These are phyloP conservation scores for Acromyrmex charruanus DNA, from an alignment of 1,140 invertebrate species.

Conservation along the genomic window DNA sequence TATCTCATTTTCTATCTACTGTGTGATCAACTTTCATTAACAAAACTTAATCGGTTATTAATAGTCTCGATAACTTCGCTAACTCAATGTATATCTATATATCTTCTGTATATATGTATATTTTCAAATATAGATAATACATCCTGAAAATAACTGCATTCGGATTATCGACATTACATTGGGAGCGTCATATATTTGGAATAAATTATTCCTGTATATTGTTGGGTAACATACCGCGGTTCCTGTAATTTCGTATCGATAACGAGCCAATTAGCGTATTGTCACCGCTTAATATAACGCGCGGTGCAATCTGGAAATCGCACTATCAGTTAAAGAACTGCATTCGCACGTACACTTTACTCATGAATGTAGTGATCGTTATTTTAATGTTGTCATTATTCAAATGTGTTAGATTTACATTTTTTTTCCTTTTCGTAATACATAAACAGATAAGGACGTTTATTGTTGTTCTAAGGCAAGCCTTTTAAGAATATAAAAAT, in stretches of 20 bases:
- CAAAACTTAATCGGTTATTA: neutral
- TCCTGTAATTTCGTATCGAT: constrained; percentile 65
- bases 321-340: constrained; percentile 45
- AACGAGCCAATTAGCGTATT: constrained; percentile 73
- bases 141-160: constrained; percentile 28
- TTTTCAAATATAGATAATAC: neutral
- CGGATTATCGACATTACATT: constrained; percentile 62
- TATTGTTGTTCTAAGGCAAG: too few species aligned
- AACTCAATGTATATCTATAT: neutral
- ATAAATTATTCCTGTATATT: constrained; percentile 65
- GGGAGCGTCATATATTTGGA: constrained; percentile 34
- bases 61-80: neutral
- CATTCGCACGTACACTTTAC: neutral
- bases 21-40: neutral
- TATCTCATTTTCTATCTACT: neutral
- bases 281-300: constrained; percentile 58
- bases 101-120: neutral
- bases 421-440: neutral
- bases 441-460: too few species aligned
- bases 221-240: constrained; percentile 30
- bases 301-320: constrained; percentile 46
- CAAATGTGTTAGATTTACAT: neutral
- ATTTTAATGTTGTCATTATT: neutral
- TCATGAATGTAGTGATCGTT: neutral
- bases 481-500: too few species aligned